Evolutionary conservation across 2,888 invertebrate genomes (phyloP).

Genomic region (Zaprionus bogoriensis): DNA sequence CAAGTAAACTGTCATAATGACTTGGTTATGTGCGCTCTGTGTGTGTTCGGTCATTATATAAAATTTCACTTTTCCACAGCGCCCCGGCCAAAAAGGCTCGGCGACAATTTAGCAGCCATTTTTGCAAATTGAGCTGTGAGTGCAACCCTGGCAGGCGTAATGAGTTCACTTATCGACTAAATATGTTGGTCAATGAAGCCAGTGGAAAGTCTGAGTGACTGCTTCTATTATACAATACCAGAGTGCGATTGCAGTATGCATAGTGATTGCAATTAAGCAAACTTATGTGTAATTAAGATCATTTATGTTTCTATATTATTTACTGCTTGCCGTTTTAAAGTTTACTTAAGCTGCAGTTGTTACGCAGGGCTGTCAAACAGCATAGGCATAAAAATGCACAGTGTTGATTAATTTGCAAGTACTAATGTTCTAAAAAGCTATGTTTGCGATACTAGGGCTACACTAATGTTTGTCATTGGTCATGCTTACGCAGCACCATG

Average conservation of each 20-base stretch:
- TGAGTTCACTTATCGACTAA: slow-evolving; percentile 42
- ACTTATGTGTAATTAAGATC: too few relatives aligned
- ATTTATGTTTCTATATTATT: too few relatives aligned
- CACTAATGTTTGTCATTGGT: too few relatives aligned
- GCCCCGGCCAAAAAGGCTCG: slow-evolving; percentile 50
- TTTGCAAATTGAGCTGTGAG: slow-evolving; percentile 18
- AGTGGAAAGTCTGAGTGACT: slow-evolving; percentile 30
- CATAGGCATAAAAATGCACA: too few relatives aligned
- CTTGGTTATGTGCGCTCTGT: slow-evolving; percentile 68
- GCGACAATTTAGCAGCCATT: slow-evolving; percentile 58
- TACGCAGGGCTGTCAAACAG: too few relatives aligned
- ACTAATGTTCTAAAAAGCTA: too few relatives aligned
- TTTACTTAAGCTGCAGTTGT: slow-evolving; percentile 1
- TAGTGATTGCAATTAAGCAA: neutral
- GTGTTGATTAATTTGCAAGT: too few relatives aligned
- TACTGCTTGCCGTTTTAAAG: too few relatives aligned
- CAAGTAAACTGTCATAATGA: slow-evolving; percentile 74
- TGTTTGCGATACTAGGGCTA: too few relatives aligned
- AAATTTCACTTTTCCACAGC: slow-evolving; percentile 70
- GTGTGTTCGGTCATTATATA: slow-evolving; percentile 68
- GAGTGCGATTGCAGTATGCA: too few relatives aligned
- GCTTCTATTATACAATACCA: slow-evolving; percentile 31
- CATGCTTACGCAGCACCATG: too few relatives aligned
- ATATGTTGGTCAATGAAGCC: slow-evolving; percentile 48
- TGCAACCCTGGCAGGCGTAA: slow-evolving; percentile 23